Conservation (phyloP, 2,113 vertebrate genomes). For the Scopus umbretta region DNA sequence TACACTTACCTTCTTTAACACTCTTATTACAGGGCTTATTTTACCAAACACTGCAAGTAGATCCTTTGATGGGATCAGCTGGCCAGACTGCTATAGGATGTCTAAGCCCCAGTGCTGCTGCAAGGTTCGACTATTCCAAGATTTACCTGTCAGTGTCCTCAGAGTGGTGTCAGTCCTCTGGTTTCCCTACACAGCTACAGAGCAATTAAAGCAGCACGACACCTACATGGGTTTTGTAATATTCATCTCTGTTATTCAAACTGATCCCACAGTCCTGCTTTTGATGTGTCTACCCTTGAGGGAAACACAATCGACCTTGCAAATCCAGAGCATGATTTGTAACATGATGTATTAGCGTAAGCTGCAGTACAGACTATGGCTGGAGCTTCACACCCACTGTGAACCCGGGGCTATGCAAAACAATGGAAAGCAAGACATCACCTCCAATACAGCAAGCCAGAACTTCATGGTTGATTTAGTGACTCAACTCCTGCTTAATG, state of each 20-base stretch:
- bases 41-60: neutral
- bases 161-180: neutral
- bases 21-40: neutral
- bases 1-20: neutral
- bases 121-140: accelerated
- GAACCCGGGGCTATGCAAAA: neutral
- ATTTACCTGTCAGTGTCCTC: neutral
- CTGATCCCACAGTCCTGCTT: neutral
- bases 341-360: neutral
- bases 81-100: neutral
- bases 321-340: neutral
- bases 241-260: neutral
- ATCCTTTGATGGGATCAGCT: neutral
- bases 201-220: neutral
- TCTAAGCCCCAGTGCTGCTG: neutral
- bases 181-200: neutral
- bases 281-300: neutral
- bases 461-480: neutral
- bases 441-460: neutral
- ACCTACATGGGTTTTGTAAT: neutral
- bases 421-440: neutral
- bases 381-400: neutral
- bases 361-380: neutral
- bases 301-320: neutral
- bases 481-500: neutral